phyloP scores from a whole-genome alignment of 2,113 vertebrate genomes.

The Mormoops blainvillei region DNA sequence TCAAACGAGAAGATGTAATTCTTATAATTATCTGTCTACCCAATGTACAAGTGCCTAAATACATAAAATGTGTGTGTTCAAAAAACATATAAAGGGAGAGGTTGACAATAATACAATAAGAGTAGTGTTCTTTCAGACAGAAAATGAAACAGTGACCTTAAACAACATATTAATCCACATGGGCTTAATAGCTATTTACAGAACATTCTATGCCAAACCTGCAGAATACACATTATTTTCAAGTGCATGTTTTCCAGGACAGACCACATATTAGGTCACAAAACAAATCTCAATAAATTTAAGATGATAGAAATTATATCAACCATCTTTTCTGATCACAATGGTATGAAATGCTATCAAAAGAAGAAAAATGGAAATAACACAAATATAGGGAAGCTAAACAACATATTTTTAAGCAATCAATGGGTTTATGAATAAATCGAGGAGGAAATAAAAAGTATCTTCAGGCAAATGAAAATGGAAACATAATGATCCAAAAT shows the following conservation, averaged over 20 bases:
- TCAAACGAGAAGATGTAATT: neutral
- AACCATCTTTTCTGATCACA: neutral
- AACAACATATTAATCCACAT: neutral
- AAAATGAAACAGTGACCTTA: neutral
- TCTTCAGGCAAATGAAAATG: neutral
- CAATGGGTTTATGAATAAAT: neutral
- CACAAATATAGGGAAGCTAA: neutral
- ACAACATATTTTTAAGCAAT: neutral
- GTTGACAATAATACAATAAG: neutral
- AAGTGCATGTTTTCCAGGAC: neutral
- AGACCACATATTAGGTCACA: neutral
- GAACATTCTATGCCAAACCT: neutral
- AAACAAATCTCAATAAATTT: neutral
- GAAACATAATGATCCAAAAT: neutral
- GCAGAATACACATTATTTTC: neutral
- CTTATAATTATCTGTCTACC: neutral
- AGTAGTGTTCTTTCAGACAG: neutral
- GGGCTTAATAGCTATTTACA: neutral
- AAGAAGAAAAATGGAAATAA: neutral
- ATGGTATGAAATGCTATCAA: neutral
- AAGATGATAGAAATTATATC: neutral
- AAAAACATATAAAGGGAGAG: neutral
- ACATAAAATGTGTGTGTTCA: neutral
- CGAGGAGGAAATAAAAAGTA: neutral
- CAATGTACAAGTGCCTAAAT: neutral